These are phyloP conservation scores for Ceyx melanurus DNA, from an alignment of 2,113 vertebrate genomes.

Conservation along the genomic window DNA sequence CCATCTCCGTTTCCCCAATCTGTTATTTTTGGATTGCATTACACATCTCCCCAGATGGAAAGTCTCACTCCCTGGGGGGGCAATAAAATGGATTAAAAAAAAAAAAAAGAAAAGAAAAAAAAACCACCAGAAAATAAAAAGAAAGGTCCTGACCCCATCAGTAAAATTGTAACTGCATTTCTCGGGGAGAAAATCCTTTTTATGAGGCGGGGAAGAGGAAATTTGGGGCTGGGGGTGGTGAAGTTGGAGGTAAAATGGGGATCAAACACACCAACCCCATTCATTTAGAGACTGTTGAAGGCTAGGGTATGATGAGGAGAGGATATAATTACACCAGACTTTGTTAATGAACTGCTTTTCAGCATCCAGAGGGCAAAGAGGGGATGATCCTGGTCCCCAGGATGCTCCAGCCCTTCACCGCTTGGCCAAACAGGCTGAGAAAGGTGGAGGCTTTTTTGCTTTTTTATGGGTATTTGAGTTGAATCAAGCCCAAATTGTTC, in stretches of 20 bases:
- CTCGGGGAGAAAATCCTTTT: conserved; percentile 42
- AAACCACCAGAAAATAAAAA: background rate
- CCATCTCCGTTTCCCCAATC: background rate
- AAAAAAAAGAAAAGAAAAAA: background rate
- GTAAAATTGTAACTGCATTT: conserved; percentile 48
- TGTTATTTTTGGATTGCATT: conserved; percentile 76
- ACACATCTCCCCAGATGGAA: conserved; percentile 62
- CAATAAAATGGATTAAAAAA: conserved; percentile 26
- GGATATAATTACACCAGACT: background rate
- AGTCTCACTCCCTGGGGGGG: conserved; percentile 3
- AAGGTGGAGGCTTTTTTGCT: background rate
- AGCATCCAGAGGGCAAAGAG: rapidly evolving
- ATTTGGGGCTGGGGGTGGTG: background rate
- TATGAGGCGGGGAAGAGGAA: conserved; percentile 11
- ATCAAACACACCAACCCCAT: background rate
- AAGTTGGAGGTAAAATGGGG: background rate
- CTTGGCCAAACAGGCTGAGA: background rate
- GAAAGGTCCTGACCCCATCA: conserved; percentile 69
- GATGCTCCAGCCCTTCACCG: background rate
- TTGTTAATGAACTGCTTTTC: background rate
- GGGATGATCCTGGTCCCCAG: rapidly evolving
- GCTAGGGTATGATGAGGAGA: background rate
- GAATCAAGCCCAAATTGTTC: background rate
- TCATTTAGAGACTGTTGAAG: background rate
- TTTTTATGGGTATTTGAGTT: background rate